Conservation (phyloP, 2,113 vertebrate genomes). For the Emydocephalus ijimae region DNA sequence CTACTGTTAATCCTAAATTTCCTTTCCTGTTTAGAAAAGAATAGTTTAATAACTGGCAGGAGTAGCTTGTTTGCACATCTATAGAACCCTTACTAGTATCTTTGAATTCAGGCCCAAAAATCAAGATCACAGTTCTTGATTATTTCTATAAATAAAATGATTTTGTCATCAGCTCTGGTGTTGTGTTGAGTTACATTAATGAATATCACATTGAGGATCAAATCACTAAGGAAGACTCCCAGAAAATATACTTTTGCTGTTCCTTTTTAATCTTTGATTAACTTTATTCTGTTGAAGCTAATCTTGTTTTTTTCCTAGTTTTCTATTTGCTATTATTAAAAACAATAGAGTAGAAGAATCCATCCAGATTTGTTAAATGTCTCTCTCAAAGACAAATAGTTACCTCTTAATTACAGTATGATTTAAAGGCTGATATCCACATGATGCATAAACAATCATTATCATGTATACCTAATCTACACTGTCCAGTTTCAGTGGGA, state of each 20-base stretch:
- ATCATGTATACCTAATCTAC: not conserved
- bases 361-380: not conserved
- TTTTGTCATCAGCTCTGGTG: conserved; percentile 23
- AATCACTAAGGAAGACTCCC: conserved; percentile 22
- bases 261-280: not conserved
- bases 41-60: not conserved
- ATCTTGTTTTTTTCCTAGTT: not conserved
- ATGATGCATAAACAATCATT: not conserved
- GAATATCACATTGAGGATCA: conserved; percentile 10
- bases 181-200: not conserved
- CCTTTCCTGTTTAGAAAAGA: not conserved
- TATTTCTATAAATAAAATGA: conserved; percentile 10
- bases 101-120: not conserved
- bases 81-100: not conserved
- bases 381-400: not conserved
- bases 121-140: not conserved
- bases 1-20: not conserved
- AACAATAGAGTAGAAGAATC: not conserved
- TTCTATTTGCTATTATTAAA: not conserved
- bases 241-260: not conserved
- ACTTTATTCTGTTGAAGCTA: not conserved
- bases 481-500: not conserved
- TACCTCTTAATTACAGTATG: not conserved
- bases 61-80: not conserved
- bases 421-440: not conserved